These are phyloP conservation scores for Donacobius atricapilla DNA, from an alignment of 2,113 vertebrate genomes.

Conservation along the genomic window DNA sequence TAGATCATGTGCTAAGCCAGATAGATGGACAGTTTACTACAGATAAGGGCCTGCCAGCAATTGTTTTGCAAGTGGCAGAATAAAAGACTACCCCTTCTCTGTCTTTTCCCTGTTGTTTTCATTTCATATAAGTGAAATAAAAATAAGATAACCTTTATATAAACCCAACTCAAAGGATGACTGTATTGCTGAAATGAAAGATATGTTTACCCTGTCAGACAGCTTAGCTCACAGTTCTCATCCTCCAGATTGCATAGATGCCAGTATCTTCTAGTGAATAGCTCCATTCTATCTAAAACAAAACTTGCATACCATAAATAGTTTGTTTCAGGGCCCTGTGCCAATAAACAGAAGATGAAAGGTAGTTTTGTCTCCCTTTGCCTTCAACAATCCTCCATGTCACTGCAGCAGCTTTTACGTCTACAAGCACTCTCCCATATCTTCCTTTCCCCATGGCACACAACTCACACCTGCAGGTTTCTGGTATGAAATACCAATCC, in stretches of 20 bases:
- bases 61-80: neutral
- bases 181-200: neutral
- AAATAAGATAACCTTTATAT: constrained; percentile 19
- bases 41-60: neutral
- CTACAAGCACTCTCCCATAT: neutral
- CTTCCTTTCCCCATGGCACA: neutral
- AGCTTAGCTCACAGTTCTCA: neutral
- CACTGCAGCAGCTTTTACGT: neutral
- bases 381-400: neutral
- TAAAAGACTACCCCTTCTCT: neutral
- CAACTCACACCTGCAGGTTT: neutral
- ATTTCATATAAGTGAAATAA: neutral
- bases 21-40: neutral
- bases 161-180: neutral
- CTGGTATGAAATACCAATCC: neutral
- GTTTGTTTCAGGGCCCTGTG: neutral
- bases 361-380: neutral
- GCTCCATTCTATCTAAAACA: neutral
- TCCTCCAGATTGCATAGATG: neutral
- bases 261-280: neutral
- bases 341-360: neutral
- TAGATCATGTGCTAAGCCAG: neutral
- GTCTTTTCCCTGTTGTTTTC: neutral
- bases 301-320: neutral
- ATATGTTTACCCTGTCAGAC: neutral